Evolutionary conservation across 2,113 vertebrate genomes (phyloP).

Genomic region (Clarias macrocephalus): DNA sequence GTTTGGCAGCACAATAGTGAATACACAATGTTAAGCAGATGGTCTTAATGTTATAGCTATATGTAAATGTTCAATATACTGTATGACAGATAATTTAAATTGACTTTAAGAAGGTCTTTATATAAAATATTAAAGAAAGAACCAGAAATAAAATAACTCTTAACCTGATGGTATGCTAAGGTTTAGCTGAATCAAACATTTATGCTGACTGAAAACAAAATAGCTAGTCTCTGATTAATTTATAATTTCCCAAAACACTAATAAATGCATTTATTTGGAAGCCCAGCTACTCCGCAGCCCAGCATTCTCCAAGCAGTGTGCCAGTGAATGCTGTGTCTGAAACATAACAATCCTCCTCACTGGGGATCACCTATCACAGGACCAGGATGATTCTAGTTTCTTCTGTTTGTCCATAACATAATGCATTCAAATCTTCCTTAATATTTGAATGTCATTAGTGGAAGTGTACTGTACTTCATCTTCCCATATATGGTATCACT

Average conservation of each 20-base stretch:
- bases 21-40: too few species aligned
- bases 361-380: conserved; percentile 1
- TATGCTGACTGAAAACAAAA: conserved; percentile 20
- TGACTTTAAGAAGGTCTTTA: conserved; percentile 7
- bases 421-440: conserved; percentile 7
- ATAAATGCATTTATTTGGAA: background rate
- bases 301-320: conserved; percentile 30
- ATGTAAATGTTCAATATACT: background rate
- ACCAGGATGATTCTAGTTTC: background rate
- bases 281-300: background rate
- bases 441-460: background rate
- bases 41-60: too few species aligned
- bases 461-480: conserved; percentile 42
- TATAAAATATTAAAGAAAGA: background rate
- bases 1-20: too few species aligned
- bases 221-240: conserved; percentile 3
- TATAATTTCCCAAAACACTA: conserved; percentile 1
- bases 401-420: background rate
- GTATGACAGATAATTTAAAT: background rate
- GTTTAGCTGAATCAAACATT: conserved; percentile 8
- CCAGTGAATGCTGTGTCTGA: conserved; percentile 24
- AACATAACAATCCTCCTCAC: conserved; percentile 20
- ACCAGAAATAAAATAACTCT: background rate
- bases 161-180: conserved; percentile 31
- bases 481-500: conserved; percentile 42